phyloP scores from a whole-genome alignment of 2,797 vertebrate species.

The Coreius guichenoti region DNA sequence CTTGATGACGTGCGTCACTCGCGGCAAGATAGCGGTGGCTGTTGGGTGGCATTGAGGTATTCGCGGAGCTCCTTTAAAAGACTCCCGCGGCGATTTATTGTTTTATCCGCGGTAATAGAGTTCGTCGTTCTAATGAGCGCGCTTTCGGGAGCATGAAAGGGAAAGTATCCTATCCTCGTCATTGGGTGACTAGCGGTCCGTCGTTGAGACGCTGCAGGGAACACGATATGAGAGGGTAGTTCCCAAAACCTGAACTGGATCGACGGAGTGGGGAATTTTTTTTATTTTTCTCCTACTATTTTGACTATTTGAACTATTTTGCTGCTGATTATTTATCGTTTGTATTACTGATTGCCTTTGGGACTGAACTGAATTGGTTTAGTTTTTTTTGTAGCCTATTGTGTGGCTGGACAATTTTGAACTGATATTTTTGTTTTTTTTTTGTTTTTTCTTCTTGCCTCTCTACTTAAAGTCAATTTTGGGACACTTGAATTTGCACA shows the following conservation, averaged over 20 bases:
- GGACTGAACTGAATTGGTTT: background rate
- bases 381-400: background rate
- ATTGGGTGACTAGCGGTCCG: background rate
- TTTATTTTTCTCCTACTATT: background rate
- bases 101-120: background rate
- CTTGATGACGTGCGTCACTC: no score
- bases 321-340: background rate
- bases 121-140: background rate
- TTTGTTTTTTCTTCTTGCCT: no score
- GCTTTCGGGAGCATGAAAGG: background rate
- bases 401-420: background rate
- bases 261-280: no score
- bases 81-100: no score
- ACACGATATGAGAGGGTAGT: background rate
- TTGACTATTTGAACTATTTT: background rate
- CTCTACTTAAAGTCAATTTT: no score
- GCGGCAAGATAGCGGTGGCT: no score
- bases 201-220: background rate
- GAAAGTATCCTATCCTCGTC: background rate
- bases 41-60: no score
- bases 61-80: no score
- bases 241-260: no score
- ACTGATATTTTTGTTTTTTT: no score
- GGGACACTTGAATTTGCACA: no score
- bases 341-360: background rate